Conservation (phyloP, 2,888 invertebrate species). For the Eurytoma californica region DNA sequence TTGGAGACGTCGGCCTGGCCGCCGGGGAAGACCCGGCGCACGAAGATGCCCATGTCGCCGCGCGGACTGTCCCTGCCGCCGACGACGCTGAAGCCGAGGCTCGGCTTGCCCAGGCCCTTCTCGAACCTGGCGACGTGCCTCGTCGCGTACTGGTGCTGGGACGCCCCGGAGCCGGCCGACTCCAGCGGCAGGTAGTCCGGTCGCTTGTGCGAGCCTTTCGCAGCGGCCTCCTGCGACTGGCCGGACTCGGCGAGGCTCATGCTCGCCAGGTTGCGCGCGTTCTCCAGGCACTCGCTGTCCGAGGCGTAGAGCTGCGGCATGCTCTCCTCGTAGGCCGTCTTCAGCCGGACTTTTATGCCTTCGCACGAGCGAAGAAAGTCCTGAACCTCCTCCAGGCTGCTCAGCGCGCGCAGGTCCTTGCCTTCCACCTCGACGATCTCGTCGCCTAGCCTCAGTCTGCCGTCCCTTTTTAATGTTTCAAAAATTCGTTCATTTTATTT, state of each 20-base stretch:
- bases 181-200: conserved; percentile 68
- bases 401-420: conserved; percentile 84
- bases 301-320: conserved; percentile 68
- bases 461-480: conserved; percentile 80
- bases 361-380: conserved; percentile 71
- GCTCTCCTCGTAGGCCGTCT: conserved; percentile 71
- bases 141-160: conserved; percentile 66
- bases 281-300: conserved; percentile 66
- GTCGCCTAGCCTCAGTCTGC: conserved; percentile 88
- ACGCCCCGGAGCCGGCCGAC: conserved; percentile 28
- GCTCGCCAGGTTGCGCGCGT: conserved; percentile 67
- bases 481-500: too few relatives aligned
- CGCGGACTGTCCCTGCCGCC: conserved; percentile 80
- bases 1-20: conserved; percentile 80
- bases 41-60: conserved; percentile 80
- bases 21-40: conserved; percentile 78
- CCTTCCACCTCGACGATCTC: conserved; percentile 94
- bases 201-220: conserved; percentile 59
- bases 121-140: conserved; percentile 72
- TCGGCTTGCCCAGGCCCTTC: conserved; percentile 79
- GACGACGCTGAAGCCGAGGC: conserved; percentile 80
- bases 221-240: conserved; percentile 42
- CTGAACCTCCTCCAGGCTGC: conserved; percentile 70
- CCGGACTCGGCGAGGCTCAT: conserved; percentile 63
- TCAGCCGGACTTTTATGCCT: conserved; percentile 67